These are phyloP conservation scores for Oreochromis spilurus DNA, from an alignment of 2,113 vertebrate genomes.

Conservation along the genomic window DNA sequence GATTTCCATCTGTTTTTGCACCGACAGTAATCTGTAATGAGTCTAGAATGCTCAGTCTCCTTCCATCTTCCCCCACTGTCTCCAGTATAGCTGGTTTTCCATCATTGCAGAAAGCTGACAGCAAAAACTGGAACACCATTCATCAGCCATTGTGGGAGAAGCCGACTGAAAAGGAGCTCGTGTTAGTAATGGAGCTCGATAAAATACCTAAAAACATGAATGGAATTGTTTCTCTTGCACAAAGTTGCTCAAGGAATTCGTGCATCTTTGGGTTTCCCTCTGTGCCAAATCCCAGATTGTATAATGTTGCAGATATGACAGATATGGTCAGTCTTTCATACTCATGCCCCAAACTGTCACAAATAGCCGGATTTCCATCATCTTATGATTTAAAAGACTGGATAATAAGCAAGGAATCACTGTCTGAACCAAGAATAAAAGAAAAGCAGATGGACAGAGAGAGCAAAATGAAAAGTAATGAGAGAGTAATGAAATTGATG, in stretches of 20 bases:
- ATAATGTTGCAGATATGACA: background rate
- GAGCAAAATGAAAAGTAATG: background rate
- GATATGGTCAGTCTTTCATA: slow-evolving; percentile 24
- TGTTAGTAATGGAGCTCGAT: background rate
- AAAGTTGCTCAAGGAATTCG: slow-evolving; percentile 35
- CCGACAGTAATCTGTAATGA: background rate
- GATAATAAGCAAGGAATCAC: background rate
- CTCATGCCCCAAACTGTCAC: slow-evolving; percentile 10
- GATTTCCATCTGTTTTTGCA: slow-evolving; percentile 18
- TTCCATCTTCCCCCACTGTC: slow-evolving; percentile 4
- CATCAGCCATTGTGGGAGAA: slow-evolving; percentile 17
- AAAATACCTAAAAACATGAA: background rate
- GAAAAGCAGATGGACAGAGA: background rate
- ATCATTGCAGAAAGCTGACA: slow-evolving; percentile 28
- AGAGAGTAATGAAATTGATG: slow-evolving; percentile 15
- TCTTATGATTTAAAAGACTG: slow-evolving; percentile 4
- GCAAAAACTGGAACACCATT: slow-evolving; percentile 20
- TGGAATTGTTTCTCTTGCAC: slow-evolving; percentile 19
- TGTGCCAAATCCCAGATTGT: background rate
- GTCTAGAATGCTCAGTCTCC: background rate
- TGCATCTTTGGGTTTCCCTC: slow-evolving; percentile 39
- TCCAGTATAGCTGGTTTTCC: slow-evolving; percentile 37
- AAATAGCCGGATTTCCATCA: slow-evolving; percentile 44
- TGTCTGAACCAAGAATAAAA: background rate
- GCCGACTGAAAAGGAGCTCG: background rate